phyloP scores from a whole-genome alignment of 2,797 vertebrate species.

The Sebastes miniatus region DNA sequence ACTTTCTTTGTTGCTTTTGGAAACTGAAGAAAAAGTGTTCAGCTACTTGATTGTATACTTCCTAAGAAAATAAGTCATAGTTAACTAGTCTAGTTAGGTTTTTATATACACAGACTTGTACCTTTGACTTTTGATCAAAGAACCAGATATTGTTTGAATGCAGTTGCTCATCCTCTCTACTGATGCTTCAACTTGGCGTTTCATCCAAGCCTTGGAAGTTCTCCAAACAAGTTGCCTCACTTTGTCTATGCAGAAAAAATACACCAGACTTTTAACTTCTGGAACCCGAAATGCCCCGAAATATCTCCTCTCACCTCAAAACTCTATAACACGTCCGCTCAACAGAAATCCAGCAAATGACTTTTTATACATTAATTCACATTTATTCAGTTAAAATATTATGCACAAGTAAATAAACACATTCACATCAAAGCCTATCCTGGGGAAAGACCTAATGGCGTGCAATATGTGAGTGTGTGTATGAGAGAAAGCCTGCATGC shows the following conservation, averaged over 20 bases:
- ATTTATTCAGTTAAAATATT: constrained; percentile 29
- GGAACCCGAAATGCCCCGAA: not conserved
- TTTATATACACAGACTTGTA: not conserved
- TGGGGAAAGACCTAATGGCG: not conserved
- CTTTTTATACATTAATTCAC: constrained; percentile 21
- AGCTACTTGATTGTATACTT: not conserved
- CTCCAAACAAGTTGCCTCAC: not conserved
- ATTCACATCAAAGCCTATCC: constrained; percentile 35
- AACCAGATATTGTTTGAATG: not conserved
- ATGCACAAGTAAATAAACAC: constrained; percentile 39
- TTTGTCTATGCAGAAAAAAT: constrained; percentile 1
- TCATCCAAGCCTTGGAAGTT: not conserved
- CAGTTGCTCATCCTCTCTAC: not conserved
- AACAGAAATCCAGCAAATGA: constrained; percentile 1
- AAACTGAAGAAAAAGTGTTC: not conserved
- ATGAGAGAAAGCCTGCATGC: constrained; percentile 7
- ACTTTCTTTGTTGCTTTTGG: not conserved
- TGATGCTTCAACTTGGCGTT: not conserved
- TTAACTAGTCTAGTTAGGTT: not conserved
- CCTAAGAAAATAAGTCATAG: not conserved
- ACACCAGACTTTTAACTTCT: not conserved
- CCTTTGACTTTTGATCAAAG: not conserved
- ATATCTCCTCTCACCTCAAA: constrained; percentile 6
- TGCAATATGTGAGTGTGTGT: not conserved
- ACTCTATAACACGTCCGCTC: not conserved